Base-by-base conservation (phyloP, 2,797 vertebrate genomes). In the Paguma larvata region DNA sequence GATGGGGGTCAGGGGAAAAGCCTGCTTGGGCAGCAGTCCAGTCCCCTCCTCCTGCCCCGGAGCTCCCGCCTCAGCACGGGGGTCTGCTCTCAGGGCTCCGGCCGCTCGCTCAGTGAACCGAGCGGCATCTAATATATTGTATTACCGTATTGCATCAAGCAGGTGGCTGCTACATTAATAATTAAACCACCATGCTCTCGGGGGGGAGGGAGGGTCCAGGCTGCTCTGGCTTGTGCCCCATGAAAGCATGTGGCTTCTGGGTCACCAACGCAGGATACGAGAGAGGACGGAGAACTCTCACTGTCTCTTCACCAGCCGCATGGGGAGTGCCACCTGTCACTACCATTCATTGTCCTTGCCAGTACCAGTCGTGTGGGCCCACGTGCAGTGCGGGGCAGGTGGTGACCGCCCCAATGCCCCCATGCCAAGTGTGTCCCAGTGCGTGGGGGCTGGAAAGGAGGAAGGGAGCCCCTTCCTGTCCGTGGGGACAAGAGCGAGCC, bases 161-260 rank as follows among this genome's bases (percentile, higher is more conserved):
- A 63, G 77, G 18, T 4, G 4, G 5, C 25, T 38, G 53, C 85
- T 1, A 19, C n/a, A 23, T 5, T 3, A 10, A n/a, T 7, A 30
- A 73, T 13, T 0, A 15, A 48, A 15, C 75, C 41, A n/a, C n/a
- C n/a, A n/a, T 2, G 18, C 53, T 19, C 30, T 53, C 7, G 34
- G 25, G 85, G 16, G 10, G 7, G 53, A 13, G 16, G 10, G 6
- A 63, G 16, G 16, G 46, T 3, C 59, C 51, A 46, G 68, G 5
- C 27, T 65, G 48, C 48, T 30, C 12, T 27, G 21, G 2, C 27
- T 0, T 0, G 25, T 46, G 0, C 23, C 13, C 27, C 9, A 0
- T 10, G 82, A 62, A 18, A 21, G 32, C 15, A 0, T 1, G 16
- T 3, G 59, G 63, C 48, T 79, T 87, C 73, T 15, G 7, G 8